Conservation (phyloP, 2,797 vertebrate genomes). For the Gymnocypris eckloni region DNA sequence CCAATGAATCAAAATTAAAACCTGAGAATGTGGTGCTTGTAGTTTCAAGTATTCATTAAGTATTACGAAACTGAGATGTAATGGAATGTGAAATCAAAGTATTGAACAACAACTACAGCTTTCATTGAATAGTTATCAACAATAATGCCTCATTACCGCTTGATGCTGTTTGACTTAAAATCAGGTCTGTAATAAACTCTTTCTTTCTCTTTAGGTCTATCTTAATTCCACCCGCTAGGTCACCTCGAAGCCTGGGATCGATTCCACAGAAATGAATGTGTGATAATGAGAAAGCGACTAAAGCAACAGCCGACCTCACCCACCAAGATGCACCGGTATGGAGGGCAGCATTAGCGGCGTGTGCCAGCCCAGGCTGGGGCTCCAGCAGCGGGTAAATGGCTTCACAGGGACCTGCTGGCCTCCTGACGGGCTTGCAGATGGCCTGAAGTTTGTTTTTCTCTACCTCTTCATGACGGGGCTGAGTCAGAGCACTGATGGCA, state of each 20-base stretch:
- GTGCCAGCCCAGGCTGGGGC: slow-evolving; percentile 35
- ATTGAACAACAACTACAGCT: background rate
- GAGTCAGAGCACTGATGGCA: slow-evolving; percentile 55
- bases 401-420: slow-evolving; percentile 32
- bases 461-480: slow-evolving; percentile 35
- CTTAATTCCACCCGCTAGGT: slow-evolving; percentile 39
- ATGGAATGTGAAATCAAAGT: background rate
- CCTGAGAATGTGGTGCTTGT: background rate
- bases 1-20: background rate
- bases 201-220: background rate
- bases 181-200: background rate
- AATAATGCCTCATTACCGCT: background rate
- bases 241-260: slow-evolving; percentile 44
- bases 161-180: background rate
- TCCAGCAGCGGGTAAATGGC: slow-evolving; percentile 44
- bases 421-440: slow-evolving; percentile 50
- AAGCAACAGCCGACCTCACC: slow-evolving; percentile 10
- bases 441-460: slow-evolving; percentile 34
- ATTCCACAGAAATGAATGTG: slow-evolving; percentile 50
- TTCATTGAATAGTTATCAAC: background rate
- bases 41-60: background rate
- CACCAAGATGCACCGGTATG: slow-evolving; percentile 14
- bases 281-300: slow-evolving; percentile 42
- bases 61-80: background rate
- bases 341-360: background rate